phyloP scores from a whole-genome alignment of 2,113 vertebrate genomes.

The Brevimyrus niger region DNA sequence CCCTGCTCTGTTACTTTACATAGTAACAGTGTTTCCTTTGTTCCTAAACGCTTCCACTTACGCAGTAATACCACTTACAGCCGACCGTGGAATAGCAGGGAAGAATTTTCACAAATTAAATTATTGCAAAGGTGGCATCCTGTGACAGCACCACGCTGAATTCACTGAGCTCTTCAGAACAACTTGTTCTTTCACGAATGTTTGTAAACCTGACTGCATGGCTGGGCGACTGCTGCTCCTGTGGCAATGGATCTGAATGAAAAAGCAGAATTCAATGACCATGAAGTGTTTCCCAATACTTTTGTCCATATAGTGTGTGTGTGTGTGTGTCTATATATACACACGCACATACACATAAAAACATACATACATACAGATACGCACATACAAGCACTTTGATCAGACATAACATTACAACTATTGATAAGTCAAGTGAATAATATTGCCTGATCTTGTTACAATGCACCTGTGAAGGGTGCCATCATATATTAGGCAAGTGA shows the following conservation, averaged over 20 bases:
- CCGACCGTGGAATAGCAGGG: neutral
- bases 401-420: neutral
- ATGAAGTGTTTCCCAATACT: neutral
- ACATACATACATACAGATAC: neutral
- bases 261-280: neutral
- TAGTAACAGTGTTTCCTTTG: neutral
- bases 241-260: neutral
- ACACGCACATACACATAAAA: neutral
- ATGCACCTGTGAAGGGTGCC: neutral
- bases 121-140: neutral
- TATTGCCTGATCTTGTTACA: neutral
- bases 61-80: neutral
- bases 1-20: neutral
- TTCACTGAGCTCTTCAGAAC: neutral
- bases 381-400: neutral
- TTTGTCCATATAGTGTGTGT: neutral
- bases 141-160: neutral
- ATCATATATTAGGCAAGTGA: neutral
- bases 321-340: neutral
- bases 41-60: neutral
- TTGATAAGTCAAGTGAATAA: neutral
- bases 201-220: neutral
- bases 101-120: neutral
- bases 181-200: neutral
- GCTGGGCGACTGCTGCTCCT: neutral